Evolutionary conservation across 2,797 vertebrate species (phyloP), one percentile per base, ranked within the genome.

Genomic region (Typhlichthys eigenmanni): DNA sequence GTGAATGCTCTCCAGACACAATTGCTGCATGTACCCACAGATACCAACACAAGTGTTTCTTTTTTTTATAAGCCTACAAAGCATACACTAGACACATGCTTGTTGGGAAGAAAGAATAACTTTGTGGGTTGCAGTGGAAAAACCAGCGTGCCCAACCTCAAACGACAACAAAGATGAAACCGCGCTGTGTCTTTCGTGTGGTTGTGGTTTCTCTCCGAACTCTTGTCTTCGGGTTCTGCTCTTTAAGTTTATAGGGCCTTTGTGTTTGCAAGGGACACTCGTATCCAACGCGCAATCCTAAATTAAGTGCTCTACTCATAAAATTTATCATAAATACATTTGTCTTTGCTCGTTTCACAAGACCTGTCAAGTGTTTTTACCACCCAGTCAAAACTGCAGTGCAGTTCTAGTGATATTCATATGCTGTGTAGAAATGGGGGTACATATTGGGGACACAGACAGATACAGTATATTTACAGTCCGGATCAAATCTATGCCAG

Each of bases 271-370:
- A 52, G 58, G 66, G 68, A 63, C 63, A 57, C 69, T 24, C 66
- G 48, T 38, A 79, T 69, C 71, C 59, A 61, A 57, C 59, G 46
- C 1, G 52, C 24, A 13, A 68, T 66, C 69, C 68, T 48, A 59
- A 83, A 71, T 75, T 57, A 75, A 66, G 62, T 38, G 75, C 68
- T 19, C 4, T 68, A 68, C 58, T 63, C 72, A 58, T 85, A 60
- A 81, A 78, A 86, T 80, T 76, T 80, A 70, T 86, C 83, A 55
- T 74, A 61, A 72, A 81, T 60, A 65, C 76, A 47, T 73, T 82
- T 79, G 46, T 82, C 19, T 50, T 13, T 12, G 8, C 38, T 29
- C n/a, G 5, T 62, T 52, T n/a, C 34, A 14, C 4, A 50, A n/a
- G 48, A 17, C 75, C 85, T 82, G 81, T 82, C 13, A 13, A 0